Base-by-base conservation (phyloP, 2,113 vertebrate genomes). In the Numida meleagris region DNA sequence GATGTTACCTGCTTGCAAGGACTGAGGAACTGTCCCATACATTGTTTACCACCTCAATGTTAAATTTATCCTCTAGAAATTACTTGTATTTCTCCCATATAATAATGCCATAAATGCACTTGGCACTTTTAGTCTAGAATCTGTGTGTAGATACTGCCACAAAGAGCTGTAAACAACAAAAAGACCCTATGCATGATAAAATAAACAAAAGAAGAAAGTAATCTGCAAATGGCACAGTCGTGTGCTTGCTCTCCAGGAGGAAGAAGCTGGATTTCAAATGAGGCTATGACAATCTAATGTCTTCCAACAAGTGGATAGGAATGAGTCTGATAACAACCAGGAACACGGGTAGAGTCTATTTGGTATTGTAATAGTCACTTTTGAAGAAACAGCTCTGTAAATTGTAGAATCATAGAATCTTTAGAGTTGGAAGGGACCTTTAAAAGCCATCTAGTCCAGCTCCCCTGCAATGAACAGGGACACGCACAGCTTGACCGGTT, bases 231-330 rank as follows among this genome's bases (percentile, higher is more conserved):
- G 14, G 38, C 18, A 14, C 27, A 61, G 38, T 38, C 0, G 0
- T 27, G 23, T 0, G 0, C 12, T 11, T 33, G 18, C 21, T 77
- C 18, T 59, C 7, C 1, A 1, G 25, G 17, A 65, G 23, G 6
- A 88, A 59, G 63, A 42, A 68, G 40, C 0, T 65, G 61, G 45
- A 65, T 78, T 89, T 89, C 71, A 12, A 45, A 67, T 21, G 21
- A 24, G 31, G 12, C 53, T 45, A 25, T n/a, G 33, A 34, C 55
- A 57, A 29, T 36, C 36, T 14, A 40, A 5, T 55, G 6, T 84
- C 12, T 87, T 88, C 34, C 62, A 78, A 13, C 13, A 27, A 67
- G 5, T 19, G 12, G 46, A 36, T 20, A 92, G 42, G 43, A 78
- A 36, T 63, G 48, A 33, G 19, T 8, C 18, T 65, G 38, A 45